phyloP scores from a whole-genome alignment of 2,113 vertebrate species.

The Alces alces region DNA sequence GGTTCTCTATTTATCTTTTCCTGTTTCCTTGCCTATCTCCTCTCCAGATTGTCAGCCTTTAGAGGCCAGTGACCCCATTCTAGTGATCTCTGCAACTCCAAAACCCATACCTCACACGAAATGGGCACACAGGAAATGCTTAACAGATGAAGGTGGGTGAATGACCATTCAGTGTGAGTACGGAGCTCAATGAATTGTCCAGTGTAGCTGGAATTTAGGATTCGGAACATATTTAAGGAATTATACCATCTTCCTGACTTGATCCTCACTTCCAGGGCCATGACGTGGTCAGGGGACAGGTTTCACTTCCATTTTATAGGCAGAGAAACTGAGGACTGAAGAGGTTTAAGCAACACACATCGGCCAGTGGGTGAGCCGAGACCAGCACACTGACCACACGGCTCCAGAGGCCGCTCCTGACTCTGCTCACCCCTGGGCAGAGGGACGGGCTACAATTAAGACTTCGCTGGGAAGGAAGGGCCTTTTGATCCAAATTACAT shows the following conservation, averaged over 20 bases:
- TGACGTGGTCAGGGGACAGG: not conserved
- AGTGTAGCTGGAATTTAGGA: not conserved
- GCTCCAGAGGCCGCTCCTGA: not conserved
- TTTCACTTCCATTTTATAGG: not conserved
- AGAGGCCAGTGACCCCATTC: not conserved
- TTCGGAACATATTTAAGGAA: not conserved
- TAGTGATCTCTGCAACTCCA: not conserved
- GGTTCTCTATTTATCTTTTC: not conserved
- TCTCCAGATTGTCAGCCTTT: not conserved
- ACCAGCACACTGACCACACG: not conserved
- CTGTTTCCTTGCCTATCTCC: not conserved
- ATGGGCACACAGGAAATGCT: too few relatives aligned
- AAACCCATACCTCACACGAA: not conserved
- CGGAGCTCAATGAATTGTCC: not conserved
- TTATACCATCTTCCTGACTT: not conserved
- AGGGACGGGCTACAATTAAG: not conserved
- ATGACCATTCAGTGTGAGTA: not conserved
- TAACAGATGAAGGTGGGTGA: too few relatives aligned
- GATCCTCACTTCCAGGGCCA: fast-evolving
- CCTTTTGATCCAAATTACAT: conserved; percentile 73
- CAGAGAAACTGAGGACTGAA: not conserved
- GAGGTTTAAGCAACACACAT: not conserved
- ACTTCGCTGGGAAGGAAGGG: conserved; percentile 37
- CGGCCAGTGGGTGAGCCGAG: not conserved
- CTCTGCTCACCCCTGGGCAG: not conserved